These are phyloP conservation scores for Platyura marginata DNA, from an alignment of 1,140 invertebrate genomes.

Conservation along the genomic window DNA sequence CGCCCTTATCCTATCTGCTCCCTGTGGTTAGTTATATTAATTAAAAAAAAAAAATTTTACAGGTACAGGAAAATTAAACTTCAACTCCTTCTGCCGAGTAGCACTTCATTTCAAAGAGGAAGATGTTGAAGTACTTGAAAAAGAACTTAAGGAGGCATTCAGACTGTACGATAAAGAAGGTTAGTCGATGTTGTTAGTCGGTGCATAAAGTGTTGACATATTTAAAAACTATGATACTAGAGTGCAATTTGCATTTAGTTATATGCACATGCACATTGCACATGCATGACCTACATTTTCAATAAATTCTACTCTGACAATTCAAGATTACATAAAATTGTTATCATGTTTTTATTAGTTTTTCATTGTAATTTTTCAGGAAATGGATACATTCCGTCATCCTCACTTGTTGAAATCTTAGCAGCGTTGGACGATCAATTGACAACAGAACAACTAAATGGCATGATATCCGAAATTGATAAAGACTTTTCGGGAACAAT, in stretches of 20 bases:
- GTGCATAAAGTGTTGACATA: not conserved
- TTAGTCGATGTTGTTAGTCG: constrained; percentile 27
- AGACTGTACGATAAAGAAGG: constrained; percentile 55
- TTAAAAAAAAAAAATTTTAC: too few species aligned
- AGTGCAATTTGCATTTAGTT: too few species aligned
- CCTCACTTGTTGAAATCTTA: constrained; percentile 56
- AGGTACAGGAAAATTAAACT: constrained; percentile 43
- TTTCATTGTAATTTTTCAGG: constrained; percentile 25
- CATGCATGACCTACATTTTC: too few species aligned
- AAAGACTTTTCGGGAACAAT: constrained; percentile 65
- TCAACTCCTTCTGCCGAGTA: constrained; percentile 48
- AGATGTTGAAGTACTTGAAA: constrained; percentile 60
- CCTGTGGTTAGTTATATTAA: too few species aligned
- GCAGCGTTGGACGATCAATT: constrained; percentile 63
- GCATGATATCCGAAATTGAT: constrained; percentile 72
- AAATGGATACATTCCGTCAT: constrained; percentile 67
- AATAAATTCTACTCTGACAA: too few species aligned
- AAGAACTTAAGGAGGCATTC: constrained; percentile 56
- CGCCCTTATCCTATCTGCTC: too few species aligned
- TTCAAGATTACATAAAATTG: too few species aligned
- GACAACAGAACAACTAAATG: constrained; percentile 59
- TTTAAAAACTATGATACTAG: constrained; percentile 25
- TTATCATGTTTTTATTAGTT: not conserved
- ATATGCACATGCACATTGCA: too few species aligned
- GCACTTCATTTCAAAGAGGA: constrained; percentile 51